Percentiles rank a stretch among this genome's conserved stretches.
These are phyloP conservation scores for Arvicanthis niloticus DNA, from an alignment of 2,113 vertebrate genomes.

Conservation along the genomic window DNA sequence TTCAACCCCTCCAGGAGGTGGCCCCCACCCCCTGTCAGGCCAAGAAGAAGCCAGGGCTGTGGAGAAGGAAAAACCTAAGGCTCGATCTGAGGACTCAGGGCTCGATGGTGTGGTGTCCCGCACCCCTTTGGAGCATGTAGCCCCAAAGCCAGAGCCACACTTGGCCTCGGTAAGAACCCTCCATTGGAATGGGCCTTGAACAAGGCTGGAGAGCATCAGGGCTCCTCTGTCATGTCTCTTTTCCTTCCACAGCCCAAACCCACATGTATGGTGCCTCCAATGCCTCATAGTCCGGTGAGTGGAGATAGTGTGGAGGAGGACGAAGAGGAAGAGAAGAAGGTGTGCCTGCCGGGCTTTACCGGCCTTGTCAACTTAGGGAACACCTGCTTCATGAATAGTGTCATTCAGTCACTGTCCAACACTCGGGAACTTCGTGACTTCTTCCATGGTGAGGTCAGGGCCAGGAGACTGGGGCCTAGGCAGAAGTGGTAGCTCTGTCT, in stretches of 20 bases:
- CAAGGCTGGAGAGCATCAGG: not conserved
- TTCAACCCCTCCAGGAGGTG: conserved; percentile 93
- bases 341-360: conserved; percentile 96
- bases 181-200: not conserved
- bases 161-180: conserved; percentile 90
- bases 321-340: conserved; percentile 95
- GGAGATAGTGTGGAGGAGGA: conserved; percentile 91
- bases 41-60: conserved; percentile 94
- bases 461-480: not conserved
- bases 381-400: conserved; percentile 99
- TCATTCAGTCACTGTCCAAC: conserved; percentile 98
- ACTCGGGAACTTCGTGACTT: conserved; percentile 98
- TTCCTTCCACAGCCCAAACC: conserved; percentile 92
- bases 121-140: conserved; percentile 91
- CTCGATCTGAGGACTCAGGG: conserved; percentile 90
- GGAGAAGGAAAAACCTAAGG: conserved; percentile 94
- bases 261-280: conserved; percentile 98
- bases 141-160: conserved; percentile 93
- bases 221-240: not conserved
- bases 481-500: rapidly evolving
- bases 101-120: conserved; percentile 92
- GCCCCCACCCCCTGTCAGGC: conserved; percentile 93
- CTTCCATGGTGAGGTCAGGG: conserved; percentile 93
- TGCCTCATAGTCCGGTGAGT: conserved; percentile 93
- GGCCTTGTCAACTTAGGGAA: conserved; percentile 98